Percentiles rank a stretch among this genome's conserved stretches.
phyloP scores from a whole-genome alignment of 2,888 invertebrate genomes.

The Lottia gigantea region DNA sequence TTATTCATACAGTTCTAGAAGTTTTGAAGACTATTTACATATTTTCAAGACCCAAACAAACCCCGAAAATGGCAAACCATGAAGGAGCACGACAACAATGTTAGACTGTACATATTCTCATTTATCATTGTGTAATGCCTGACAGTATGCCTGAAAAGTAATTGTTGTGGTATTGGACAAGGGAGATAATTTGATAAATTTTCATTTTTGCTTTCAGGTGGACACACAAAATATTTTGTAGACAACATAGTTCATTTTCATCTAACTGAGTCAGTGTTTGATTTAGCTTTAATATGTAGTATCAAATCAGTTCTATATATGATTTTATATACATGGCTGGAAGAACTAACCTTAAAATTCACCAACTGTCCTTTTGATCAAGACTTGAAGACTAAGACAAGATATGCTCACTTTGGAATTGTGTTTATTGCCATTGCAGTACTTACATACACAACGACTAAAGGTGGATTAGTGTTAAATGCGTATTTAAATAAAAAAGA shows the following conservation, averaged over 20 bases:
- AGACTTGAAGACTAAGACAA: conserved; percentile 25
- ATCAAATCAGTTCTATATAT: conserved; percentile 51
- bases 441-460: conserved; percentile 38
- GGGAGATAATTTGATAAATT: too few species aligned
- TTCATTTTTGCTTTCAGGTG: conserved; percentile 48
- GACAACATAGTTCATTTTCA: conserved; percentile 59
- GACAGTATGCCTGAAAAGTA: too few species aligned
- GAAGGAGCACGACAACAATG: too few species aligned
- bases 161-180: too few species aligned
- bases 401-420: conserved; percentile 32
- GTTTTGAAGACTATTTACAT: too few species aligned
- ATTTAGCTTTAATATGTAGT: conserved; percentile 54
- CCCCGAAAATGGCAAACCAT: too few species aligned
- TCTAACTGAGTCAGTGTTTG: conserved; percentile 59
- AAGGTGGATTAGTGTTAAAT: conserved; percentile 52
- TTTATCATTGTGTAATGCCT: too few species aligned
- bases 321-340: conserved; percentile 44
- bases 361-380: conserved; percentile 43
- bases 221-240: conserved; percentile 57
- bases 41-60: too few species aligned
- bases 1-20: too few species aligned
- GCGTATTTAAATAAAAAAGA: conserved; percentile 37
- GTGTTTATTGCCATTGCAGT: conserved; percentile 34
- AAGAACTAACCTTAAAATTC: conserved; percentile 40
- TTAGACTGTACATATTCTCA: too few species aligned